Percentiles rank a stretch among this genome's conserved stretches.
Conservation (phyloP, 2,797 vertebrate genomes). For the Oryzias sinensis region DNA sequence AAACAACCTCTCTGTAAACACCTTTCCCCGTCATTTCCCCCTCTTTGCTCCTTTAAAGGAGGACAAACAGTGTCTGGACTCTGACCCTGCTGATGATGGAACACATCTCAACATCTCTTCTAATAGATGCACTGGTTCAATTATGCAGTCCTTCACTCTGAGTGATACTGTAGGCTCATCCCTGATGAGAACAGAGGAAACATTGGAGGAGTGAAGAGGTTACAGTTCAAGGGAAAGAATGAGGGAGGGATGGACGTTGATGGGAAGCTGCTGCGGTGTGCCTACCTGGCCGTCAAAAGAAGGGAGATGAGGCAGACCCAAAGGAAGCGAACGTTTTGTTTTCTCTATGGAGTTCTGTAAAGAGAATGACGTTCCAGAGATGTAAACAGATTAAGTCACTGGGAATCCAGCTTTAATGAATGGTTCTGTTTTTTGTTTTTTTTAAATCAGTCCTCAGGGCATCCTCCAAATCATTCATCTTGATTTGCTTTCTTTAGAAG, state of each 20-base stretch:
- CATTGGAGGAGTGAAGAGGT: slow-evolving; percentile 42
- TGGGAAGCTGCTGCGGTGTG: slow-evolving; percentile 17
- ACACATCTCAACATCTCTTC: slow-evolving; percentile 11
- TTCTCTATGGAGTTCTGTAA: slow-evolving; percentile 5
- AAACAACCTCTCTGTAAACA: slow-evolving; percentile 65
- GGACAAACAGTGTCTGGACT: slow-evolving; percentile 27
- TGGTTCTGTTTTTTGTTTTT: slow-evolving; percentile 30
- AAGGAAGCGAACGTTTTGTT: slow-evolving; percentile 4
- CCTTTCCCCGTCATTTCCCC: slow-evolving; percentile 30
- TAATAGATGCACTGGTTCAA: slow-evolving; percentile 1
- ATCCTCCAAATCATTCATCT: slow-evolving; percentile 19
- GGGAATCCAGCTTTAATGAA: slow-evolving; percentile 35
- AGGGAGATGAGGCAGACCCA: slow-evolving; percentile 31
- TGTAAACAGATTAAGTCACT: slow-evolving; percentile 33
- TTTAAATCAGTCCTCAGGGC: slow-evolving; percentile 47
- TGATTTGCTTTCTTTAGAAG: slow-evolving; percentile 33
- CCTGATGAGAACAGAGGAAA: slow-evolving; percentile 6
- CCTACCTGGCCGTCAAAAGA: slow-evolving; percentile 47
- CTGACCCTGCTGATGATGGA: slow-evolving; percentile 24
- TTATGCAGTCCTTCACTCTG: slow-evolving; percentile 14
- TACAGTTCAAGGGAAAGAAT: slow-evolving; percentile 68
- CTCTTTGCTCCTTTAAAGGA: slow-evolving; percentile 23
- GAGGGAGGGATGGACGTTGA: slow-evolving; percentile 53
- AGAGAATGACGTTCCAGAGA: slow-evolving; percentile 10
- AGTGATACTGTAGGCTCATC: slow-evolving; percentile 31